Evolutionary conservation across 2,797 vertebrate species (phyloP), one percentile per base, ranked within the genome.

Genomic region (Fringilla coelebs): DNA sequence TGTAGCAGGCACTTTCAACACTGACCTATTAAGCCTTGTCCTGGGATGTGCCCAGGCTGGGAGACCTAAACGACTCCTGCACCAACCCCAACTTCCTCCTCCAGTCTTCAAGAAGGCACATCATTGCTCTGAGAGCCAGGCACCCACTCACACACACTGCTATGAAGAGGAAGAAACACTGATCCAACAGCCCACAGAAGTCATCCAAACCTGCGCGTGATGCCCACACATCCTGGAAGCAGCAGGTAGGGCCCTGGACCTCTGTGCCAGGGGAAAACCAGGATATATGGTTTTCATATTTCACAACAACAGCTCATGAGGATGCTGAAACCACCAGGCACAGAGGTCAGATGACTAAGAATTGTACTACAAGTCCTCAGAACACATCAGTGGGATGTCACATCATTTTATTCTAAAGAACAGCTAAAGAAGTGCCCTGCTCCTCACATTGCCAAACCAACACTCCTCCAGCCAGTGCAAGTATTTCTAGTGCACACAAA

Each of bases 141-240:
- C 36, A 77, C 54, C 52, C 65, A 7, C 28, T 46, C 76, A 70
- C 9, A 49, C 70, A 48, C 9, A 3, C 34, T 49, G 28, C n/a
- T 60, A 6, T 1, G 10, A 71, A 77, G 28, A 77, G 38, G 49
- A 92, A 62, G 12, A 79, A 91, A 52, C 24, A 77, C 1, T 61
- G 41, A 65, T 87, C 48, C 2, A 5, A 62, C 25, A 63, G 65
- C 26, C 40, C 32, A 21, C 61, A 82, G 22, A 51, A 81, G 54
- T 38, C 21, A 76, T 18, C 22, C 45, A 34, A 60, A 49, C 38
- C 21, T 46, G 49, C 1, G 0, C 1, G 0, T 4, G 29, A 71
- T 60, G 34, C 40, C 52, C 45, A 41, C 31, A 2, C 6, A 11
- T 31, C 24, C 83, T 58, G 46, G 52, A 66, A 87, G 72, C 54